A percentile compares a stretch with the other conserved stretches of the same genome.
phyloP scores from a whole-genome alignment of 1,140 invertebrate species.

The Apis florea region DNA sequence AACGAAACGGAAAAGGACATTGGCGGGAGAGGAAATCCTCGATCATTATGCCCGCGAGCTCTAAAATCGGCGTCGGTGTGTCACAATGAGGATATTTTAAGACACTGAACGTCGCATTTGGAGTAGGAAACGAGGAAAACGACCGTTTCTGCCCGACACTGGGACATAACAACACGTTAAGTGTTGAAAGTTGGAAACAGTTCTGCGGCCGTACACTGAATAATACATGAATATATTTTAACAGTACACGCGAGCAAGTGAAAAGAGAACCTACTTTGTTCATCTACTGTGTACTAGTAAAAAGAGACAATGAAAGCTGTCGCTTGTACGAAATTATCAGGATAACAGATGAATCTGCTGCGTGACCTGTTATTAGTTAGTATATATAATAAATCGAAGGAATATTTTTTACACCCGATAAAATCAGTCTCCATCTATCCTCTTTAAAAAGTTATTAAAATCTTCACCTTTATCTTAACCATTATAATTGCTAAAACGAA shows the following conservation, averaged over 20 bases:
- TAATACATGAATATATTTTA: conserved; percentile 5
- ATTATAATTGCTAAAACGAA: no score
- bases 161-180: neutral
- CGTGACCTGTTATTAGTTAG: no score
- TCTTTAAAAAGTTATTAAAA: no score
- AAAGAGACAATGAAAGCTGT: neutral
- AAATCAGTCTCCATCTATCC: no score
- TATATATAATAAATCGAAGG: no score
- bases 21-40: conserved; percentile 18
- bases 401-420: no score
- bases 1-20: conserved; percentile 13
- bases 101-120: neutral
- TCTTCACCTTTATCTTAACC: no score
- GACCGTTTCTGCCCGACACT: neutral
- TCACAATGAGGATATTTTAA: conserved; percentile 6
- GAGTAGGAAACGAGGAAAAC: neutral
- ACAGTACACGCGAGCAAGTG: neutral
- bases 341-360: neutral
- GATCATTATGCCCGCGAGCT: conserved; percentile 10
- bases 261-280: conserved; percentile 5
- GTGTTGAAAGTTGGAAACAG: conserved; percentile 7
- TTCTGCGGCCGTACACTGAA: neutral
- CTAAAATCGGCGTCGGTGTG: neutral
- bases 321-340: neutral
- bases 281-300: neutral